Base-by-base conservation (phyloP, 2,113 vertebrate species). In the Tachuris rubrigastra region DNA sequence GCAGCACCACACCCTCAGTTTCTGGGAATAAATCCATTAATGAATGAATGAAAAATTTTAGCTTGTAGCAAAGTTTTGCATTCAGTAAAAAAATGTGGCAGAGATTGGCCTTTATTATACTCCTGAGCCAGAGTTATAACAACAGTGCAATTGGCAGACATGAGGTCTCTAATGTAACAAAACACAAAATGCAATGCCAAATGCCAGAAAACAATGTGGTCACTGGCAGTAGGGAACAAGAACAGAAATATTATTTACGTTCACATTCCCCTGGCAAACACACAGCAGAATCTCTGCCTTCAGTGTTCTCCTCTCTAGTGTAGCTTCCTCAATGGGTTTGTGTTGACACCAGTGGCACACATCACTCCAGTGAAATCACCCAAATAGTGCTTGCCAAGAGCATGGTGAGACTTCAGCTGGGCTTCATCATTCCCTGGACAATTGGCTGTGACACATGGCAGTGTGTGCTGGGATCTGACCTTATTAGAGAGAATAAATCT, bases 11-110 rank as follows among this genome's bases (percentile, higher is more conserved):
- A 94, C 92, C 96, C 93, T 94, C 56, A 19, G 87, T 95, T 94
- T 96, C 95, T 93, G 93, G 96, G 93, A 96, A 97, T 66, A 93
- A 95, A 87, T 91, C 93, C 95, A 93, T 93, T 73, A 75, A 94
- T 63, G 65, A 94, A 93, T 71, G 68, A 90, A 75, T 77, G 82
- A 91, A 86, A 82, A 74, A 28, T 35, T 71, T 85, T 66, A 74
- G 24, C 37, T 56, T 50, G 42, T 28, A 88, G 72, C 44, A 55
- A 93, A 86, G 60, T 62, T 86, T 80, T 67, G 42, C 27, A 71
- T 60, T 92, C 47, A 66, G 31, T 68, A 69, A 79, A 76, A 93
- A 85, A 80, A 0, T 0, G 0, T 49, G 37, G 28, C 83, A 74
- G 46, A 80, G 9, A 8, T 62, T 66, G 46, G 19, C 19, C 59